Base-by-base conservation (phyloP, 2,113 vertebrate species). In the Sinosuthora webbiana region DNA sequence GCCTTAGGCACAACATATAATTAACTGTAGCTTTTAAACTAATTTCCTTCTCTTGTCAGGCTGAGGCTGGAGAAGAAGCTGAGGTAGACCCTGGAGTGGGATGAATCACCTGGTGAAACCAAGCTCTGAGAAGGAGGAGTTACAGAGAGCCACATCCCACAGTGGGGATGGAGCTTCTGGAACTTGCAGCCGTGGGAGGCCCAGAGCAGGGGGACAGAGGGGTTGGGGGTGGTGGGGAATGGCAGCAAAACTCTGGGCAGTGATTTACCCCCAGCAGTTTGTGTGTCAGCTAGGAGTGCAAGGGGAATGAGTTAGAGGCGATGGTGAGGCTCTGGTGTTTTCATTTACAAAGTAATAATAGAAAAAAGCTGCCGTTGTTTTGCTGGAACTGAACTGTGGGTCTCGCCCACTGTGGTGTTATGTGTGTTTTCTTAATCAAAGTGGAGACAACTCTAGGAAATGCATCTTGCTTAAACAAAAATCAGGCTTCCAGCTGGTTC, bases 211-310 rank as follows among this genome's bases (percentile, higher is more conserved):
- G 15, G 64, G 14, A 11, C 47, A 3, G 22, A 17, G 37, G 8
- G 9, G 0, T 10, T 30, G 8, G 60, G 8, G 0, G 1, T 27
- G 37, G 7, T 62, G 73, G 12, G 52, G 45, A 25, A 11, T 3
- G n/a, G 10, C 39, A 64, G 27, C 52, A 63, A 15, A 33, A 24
- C 8, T 21, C 33, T 28, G 50, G 50, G 35, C 18, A 52, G 30
- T 1, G 9, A 9, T 56, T 42, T 24, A 6, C 7, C 44, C 31
- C 10, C 27, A 44, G 18, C 21, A 22, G 0, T 42, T 65, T 42
- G 5, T 16, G 1, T 42, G 16, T 9, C 2, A 15, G n/a, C 37
- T 83, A n/a, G 65, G 35, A 37, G 24, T 35, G 18, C 5, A 15
- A 28, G 64, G 25, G 27, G 8, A 60, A 18, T 1, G 22, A n/a